Percentiles rank a stretch among this genome's conserved stretches.
phyloP scores from a whole-genome alignment of 2,888 invertebrate genomes.

The Anorthoa munda region DNA sequence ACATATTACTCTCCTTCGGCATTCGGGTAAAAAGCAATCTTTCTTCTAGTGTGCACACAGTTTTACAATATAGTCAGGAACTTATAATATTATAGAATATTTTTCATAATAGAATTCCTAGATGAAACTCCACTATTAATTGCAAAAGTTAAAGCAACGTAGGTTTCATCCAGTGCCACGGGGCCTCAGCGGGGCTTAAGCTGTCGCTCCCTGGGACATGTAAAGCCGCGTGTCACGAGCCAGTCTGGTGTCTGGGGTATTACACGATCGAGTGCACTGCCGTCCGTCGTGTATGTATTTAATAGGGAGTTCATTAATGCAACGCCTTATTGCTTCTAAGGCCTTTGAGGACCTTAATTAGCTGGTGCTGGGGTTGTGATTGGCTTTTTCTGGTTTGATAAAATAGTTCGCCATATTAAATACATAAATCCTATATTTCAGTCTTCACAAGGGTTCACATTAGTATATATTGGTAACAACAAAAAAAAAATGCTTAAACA shows the following conservation, averaged over 20 bases:
- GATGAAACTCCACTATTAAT: conserved; percentile 40
- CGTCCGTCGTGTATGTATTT: conserved; percentile 57
- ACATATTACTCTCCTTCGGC: too few relatives aligned
- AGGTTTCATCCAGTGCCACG: conserved; percentile 57
- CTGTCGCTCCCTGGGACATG: conserved; percentile 71
- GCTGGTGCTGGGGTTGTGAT: not conserved
- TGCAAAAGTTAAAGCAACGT: conserved; percentile 52
- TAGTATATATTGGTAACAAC: too few relatives aligned
- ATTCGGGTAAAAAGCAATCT: too few relatives aligned
- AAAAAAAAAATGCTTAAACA: too few relatives aligned
- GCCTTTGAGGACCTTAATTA: conserved; percentile 8
- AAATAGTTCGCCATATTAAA: not conserved
- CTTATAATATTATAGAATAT: not conserved
- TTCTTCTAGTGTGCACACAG: not conserved
- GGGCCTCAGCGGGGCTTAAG: conserved; percentile 65
- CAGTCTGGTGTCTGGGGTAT: conserved; percentile 66
- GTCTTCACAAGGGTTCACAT: too few relatives aligned
- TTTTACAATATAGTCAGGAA: not conserved
- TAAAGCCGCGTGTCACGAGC: conserved; percentile 71
- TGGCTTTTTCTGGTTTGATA: not conserved
- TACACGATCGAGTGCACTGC: conserved; percentile 64
- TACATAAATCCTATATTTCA: too few relatives aligned
- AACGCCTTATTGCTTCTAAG: conserved; percentile 2
- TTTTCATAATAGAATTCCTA: not conserved
- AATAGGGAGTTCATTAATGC: conserved; percentile 33